Percentiles rank a stretch among this genome's conserved stretches.
phyloP scores from a whole-genome alignment of 1,140 invertebrate genomes.

The Mycetomoellerius zeteki region DNA sequence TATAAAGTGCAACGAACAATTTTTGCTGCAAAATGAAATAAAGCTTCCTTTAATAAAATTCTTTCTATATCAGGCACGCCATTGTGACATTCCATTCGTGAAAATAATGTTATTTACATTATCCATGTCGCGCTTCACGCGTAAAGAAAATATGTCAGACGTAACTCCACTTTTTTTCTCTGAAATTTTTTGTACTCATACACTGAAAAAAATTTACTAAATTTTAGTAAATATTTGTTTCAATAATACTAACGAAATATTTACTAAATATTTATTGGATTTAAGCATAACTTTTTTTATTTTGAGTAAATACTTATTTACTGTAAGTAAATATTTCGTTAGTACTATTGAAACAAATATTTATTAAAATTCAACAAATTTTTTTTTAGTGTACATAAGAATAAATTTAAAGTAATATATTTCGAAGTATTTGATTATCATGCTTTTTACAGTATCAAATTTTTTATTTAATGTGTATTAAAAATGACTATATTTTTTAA shows the following conservation, averaged over 20 bases:
- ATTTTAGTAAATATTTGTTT: no score
- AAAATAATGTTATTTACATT: conserved; percentile 4
- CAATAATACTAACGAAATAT: no score
- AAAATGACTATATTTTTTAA: no score
- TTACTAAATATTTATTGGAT: no score
- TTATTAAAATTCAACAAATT: no score
- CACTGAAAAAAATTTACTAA: no score
- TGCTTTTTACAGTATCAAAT: not conserved
- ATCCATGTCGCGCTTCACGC: not conserved
- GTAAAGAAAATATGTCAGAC: not conserved
- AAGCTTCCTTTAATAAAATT: not conserved
- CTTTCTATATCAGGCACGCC: not conserved
- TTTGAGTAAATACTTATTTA: no score
- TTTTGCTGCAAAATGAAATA: conserved; percentile 7
- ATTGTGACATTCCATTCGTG: not conserved
- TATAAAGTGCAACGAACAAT: not conserved
- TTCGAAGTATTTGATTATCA: not conserved
- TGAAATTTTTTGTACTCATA: not conserved
- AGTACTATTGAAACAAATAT: no score
- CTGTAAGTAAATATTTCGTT: no score
- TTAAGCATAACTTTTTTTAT: no score
- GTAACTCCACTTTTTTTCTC: not conserved
- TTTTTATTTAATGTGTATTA: not conserved
- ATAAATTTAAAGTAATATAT: not conserved
- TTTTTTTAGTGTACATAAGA: not conserved